Evolutionary conservation across 2,113 vertebrate species (phyloP).

Genomic region (Anoplopoma fimbria): DNA sequence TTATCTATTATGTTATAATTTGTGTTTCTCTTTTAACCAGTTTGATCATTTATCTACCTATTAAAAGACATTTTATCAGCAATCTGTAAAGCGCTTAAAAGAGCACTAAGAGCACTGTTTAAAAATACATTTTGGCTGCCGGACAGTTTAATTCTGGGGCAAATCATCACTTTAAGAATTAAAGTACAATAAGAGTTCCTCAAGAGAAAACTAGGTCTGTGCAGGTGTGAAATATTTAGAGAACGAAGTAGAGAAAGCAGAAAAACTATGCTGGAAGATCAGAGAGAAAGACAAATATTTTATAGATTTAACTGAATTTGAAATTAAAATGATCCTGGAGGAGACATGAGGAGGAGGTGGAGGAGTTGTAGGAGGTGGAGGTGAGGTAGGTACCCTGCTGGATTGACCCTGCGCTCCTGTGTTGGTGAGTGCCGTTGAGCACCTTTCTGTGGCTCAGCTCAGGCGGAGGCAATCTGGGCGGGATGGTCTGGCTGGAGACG

Average conservation of each 20-base stretch:
- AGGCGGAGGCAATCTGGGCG: conserved; percentile 59
- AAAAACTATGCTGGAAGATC: too few relatives aligned
- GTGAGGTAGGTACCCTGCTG: conserved; percentile 70
- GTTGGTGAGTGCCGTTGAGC: conserved; percentile 59
- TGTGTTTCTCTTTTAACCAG: too few relatives aligned
- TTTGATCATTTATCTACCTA: too few relatives aligned
- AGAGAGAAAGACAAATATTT: neutral
- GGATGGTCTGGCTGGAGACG: conserved; percentile 71
- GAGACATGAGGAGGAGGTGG: neutral
- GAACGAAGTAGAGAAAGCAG: neutral
- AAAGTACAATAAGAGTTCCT: too few relatives aligned
- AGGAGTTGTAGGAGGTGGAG: conserved; percentile 6
- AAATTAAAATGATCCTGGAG: neutral
- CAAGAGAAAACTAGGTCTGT: neutral
- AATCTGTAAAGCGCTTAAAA: neutral
- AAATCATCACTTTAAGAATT: too few relatives aligned
- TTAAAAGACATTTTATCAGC: too few relatives aligned
- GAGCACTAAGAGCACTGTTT: too few relatives aligned
- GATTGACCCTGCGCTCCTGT: conserved; percentile 33
- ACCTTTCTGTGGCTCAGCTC: conserved; percentile 62
- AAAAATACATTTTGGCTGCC: too few relatives aligned
- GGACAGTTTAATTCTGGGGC: too few relatives aligned
- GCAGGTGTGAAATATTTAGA: neutral
- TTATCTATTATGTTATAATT: neutral
- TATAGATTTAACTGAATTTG: neutral